Conservation (phyloP, 2,797 vertebrate genomes). For the Sebastes iracundus region DNA sequence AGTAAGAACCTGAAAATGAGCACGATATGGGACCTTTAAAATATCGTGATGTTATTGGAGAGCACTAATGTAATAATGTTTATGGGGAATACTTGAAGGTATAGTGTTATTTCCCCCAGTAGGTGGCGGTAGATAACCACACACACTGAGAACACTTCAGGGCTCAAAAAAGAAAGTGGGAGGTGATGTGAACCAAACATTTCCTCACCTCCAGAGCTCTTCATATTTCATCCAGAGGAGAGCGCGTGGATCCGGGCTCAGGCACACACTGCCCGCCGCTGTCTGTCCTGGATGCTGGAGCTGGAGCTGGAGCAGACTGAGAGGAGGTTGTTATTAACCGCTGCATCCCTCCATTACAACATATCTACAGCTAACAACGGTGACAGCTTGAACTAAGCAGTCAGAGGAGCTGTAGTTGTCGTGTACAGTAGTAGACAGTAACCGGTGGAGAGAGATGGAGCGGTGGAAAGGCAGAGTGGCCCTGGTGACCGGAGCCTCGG, state of each 20-base stretch:
- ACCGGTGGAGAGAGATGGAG: conserved; percentile 83
- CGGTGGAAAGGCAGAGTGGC: conserved; percentile 93
- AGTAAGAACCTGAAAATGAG: too few relatives aligned
- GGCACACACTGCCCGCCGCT: conserved; percentile 34
- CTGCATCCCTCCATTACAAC: conserved; percentile 31
- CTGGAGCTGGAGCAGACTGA: conserved; percentile 22
- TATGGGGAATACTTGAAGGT: background rate
- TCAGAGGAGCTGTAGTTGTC: background rate
- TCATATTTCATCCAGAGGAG: conserved; percentile 73
- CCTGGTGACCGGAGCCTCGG: conserved; percentile 94
- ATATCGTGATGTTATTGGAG: too few relatives aligned
- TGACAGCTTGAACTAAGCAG: background rate
- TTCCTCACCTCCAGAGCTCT: conserved; percentile 33
- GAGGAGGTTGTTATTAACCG: conserved; percentile 12
- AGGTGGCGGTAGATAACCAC: conserved; percentile 35
- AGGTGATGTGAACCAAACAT: conserved; percentile 64
- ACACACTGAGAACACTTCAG: background rate
- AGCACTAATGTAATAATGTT: background rate
- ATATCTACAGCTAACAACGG: background rate
- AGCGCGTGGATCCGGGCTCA: conserved; percentile 69
- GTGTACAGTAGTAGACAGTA: background rate
- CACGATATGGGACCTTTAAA: too few relatives aligned
- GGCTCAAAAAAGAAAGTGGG: conserved; percentile 59
- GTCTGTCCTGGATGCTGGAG: conserved; percentile 65
- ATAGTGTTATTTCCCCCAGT: conserved; percentile 16